Conservation (phyloP, 2,888 invertebrate genomes). For the Tromatobia lineatoria region DNA sequence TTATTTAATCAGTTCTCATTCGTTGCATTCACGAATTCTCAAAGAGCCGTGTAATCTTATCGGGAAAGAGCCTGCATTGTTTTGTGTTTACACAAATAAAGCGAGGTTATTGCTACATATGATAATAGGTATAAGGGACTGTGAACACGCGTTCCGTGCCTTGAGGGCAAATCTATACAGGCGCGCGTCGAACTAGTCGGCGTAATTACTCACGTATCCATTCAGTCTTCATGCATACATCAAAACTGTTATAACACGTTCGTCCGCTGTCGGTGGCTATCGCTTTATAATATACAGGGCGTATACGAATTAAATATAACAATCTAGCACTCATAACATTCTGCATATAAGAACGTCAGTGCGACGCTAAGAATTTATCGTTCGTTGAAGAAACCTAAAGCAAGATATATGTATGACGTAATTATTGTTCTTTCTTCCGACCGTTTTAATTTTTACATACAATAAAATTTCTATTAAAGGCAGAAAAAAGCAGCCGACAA, state of each 20-base stretch:
- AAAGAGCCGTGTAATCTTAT: constrained; percentile 37
- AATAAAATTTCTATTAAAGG: too few species aligned
- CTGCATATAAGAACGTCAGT: not conserved
- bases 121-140: constrained; percentile 9
- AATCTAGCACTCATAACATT: constrained; percentile 2
- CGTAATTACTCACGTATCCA: constrained; percentile 22
- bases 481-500: too few species aligned
- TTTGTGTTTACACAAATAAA: constrained; percentile 34
- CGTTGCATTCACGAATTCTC: constrained; percentile 43
- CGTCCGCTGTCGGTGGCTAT: constrained; percentile 45
- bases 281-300: constrained; percentile 29
- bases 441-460: too few species aligned
- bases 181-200: constrained; percentile 16
- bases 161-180: constrained; percentile 35
- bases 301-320: not conserved
- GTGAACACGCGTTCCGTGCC: constrained; percentile 38
- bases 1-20: constrained; percentile 1
- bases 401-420: not conserved
- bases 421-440: too few species aligned
- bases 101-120: not conserved
- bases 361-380: not conserved
- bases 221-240: constrained; percentile 3
- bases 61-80: constrained; percentile 21
- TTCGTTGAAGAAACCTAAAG: not conserved
- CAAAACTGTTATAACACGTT: constrained; percentile 7